Evolutionary conservation across 2,797 vertebrate species (phyloP).

Genomic region (Oreortyx pictus): DNA sequence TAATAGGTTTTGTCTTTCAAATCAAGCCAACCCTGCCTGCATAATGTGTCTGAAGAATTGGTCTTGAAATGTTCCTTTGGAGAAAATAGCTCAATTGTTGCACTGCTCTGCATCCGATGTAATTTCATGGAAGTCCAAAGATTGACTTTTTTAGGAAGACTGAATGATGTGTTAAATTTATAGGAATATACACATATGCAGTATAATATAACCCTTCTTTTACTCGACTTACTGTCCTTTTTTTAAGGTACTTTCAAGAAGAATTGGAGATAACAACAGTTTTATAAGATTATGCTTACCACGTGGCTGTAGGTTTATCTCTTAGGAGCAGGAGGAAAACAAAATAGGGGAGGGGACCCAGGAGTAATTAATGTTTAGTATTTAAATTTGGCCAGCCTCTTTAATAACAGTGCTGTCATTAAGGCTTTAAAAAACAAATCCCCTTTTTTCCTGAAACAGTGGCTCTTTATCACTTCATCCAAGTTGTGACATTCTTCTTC

Average conservation of each 20-base stretch:
- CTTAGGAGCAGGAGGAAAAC: neutral
- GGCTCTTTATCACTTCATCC: neutral
- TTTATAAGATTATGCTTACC: neutral
- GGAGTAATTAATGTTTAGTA: neutral
- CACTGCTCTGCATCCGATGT: neutral
- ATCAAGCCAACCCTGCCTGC: neutral
- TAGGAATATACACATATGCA: neutral
- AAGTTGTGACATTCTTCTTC: neutral
- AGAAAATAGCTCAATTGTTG: neutral
- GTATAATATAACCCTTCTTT: neutral
- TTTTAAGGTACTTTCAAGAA: neutral
- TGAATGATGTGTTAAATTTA: neutral
- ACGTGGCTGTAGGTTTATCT: neutral
- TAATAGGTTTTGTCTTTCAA: neutral
- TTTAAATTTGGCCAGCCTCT: neutral
- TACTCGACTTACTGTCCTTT: neutral
- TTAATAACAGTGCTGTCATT: neutral
- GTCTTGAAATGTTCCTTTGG: neutral
- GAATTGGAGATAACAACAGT: neutral
- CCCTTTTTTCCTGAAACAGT: neutral
- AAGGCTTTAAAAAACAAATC: neutral
- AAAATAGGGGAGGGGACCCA: neutral
- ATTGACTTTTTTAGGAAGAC: neutral
- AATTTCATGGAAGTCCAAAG: neutral
- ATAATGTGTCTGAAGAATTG: neutral